Percentiles rank a stretch among this genome's conserved stretches.
These are phyloP conservation scores for Acanthurus leucopareius DNA, from an alignment of 2,797 vertebrate species.

Conservation along the genomic window DNA sequence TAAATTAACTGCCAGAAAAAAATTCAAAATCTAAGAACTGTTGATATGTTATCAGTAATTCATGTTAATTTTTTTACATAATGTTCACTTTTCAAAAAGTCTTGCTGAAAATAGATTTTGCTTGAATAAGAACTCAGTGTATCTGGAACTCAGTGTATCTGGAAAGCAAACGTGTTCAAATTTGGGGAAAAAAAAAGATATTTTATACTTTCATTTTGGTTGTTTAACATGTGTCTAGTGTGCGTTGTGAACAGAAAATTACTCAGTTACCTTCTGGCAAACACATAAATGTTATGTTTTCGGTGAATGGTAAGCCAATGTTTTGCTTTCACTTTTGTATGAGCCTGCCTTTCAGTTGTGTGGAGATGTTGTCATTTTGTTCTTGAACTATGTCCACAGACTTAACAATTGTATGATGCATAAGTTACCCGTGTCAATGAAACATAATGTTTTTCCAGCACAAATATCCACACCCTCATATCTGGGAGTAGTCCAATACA, in stretches of 20 bases:
- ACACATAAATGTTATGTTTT: slow-evolving; percentile 40
- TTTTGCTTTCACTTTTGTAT: slow-evolving; percentile 37
- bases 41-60: not conserved
- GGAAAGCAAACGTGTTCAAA: not conserved
- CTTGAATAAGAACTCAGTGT: not conserved
- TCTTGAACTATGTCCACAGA: not conserved
- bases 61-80: not conserved
- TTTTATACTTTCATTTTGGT: accelerated
- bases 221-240: not conserved
- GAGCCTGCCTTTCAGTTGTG: slow-evolving; percentile 2
- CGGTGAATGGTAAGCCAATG: slow-evolving; percentile 26
- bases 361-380: slow-evolving; percentile 20
- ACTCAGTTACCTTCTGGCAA: slow-evolving; percentile 17
- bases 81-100: not conserved
- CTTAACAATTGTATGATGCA: not conserved
- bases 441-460: not conserved
- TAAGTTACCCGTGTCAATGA: not conserved
- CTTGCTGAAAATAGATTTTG: not conserved
- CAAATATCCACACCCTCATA: not conserved
- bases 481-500: not conserved
- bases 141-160: not conserved
- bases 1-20: not conserved
- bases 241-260: slow-evolving; percentile 1
- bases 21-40: not conserved
- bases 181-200: not conserved